These are phyloP conservation scores for Herpetotheres cachinnans DNA, from an alignment of 2,113 vertebrate genomes.

Conservation along the genomic window DNA sequence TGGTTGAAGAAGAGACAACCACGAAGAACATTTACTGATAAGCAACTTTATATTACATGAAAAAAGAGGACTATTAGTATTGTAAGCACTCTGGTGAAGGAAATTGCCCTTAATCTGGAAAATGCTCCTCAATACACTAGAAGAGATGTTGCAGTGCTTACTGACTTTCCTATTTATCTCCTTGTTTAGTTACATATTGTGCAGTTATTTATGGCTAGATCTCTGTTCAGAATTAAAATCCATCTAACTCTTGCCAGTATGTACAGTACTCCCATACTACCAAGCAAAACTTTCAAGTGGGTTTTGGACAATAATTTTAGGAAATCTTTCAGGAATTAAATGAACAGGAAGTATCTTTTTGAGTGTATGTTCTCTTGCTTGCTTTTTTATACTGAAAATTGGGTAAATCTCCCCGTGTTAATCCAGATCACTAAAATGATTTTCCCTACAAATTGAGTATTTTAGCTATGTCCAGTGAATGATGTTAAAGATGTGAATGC, in stretches of 20 bases:
- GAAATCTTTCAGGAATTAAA: not conserved
- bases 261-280: not conserved
- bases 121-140: not conserved
- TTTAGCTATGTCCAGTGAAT: not conserved
- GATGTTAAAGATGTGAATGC: not conserved
- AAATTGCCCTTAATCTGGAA: not conserved
- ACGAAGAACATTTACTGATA: not conserved
- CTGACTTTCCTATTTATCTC: not conserved
- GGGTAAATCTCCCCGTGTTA: not conserved
- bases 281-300: not conserved
- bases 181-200: not conserved
- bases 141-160: not conserved
- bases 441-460: not conserved
- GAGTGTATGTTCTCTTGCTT: not conserved
- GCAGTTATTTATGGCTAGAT: not conserved
- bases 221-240: not conserved
- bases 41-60: not conserved
- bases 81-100: not conserved
- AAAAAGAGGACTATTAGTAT: not conserved
- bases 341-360: not conserved
- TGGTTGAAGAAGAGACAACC: not conserved
- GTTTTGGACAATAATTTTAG: not conserved
- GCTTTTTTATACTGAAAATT: not conserved
- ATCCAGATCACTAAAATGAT: not conserved
- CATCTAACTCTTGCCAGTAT: not conserved